Evolutionary conservation across 2,113 vertebrate genomes (phyloP), one percentile per base, ranked within the genome.

Genomic region (Lasiurus borealis): DNA sequence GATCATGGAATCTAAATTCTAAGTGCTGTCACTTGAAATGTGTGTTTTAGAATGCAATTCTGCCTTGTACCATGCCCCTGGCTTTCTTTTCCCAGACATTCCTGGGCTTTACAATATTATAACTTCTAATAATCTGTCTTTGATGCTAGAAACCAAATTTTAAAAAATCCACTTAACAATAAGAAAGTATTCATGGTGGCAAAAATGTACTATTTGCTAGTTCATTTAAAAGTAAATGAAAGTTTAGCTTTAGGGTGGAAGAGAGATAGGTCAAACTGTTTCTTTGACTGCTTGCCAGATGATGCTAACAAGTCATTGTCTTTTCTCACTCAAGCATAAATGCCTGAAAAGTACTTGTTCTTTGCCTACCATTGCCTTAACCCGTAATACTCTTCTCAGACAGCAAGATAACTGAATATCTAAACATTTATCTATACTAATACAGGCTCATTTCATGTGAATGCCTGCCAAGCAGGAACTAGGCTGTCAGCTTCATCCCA

Each of bases 391-490:
- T 97, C 76, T 97, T 75, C 88, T 96, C 90, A 97, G 73, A 97
- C 91, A 81, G 95, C 88, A 82, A 97, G 96, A 81, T 88, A 98
- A 98, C 98, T 98, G 95, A 98, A 96, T 96, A 94, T 97, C 96
- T 93, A 97, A 98, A 96, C 18, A 77, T 93, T 98, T 98, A 97
- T 97, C 98, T 98, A 1, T 96, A 64, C 95, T 93, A 97, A 96
- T 97, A 94, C 88, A 97, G 94, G 31, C 93, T 97, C 96, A 92
- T 96, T 96, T 97, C 97, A 89, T 59, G 48, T 80, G 93, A 98
- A 95, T 0, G 93, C 62, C 97, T 98, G 97, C 98, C 97, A 98
- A 93, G 97, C 97, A 98, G 98, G 98, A 98, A 98, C 97, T 98
- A 96, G 97, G 93, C 97, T 98, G 98, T 98, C 98, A 95, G 96